Evolutionary conservation across 2,888 invertebrate species (phyloP), one percentile per base, ranked within the genome.

Genomic region (Brachypalpus laphriformis): DNA sequence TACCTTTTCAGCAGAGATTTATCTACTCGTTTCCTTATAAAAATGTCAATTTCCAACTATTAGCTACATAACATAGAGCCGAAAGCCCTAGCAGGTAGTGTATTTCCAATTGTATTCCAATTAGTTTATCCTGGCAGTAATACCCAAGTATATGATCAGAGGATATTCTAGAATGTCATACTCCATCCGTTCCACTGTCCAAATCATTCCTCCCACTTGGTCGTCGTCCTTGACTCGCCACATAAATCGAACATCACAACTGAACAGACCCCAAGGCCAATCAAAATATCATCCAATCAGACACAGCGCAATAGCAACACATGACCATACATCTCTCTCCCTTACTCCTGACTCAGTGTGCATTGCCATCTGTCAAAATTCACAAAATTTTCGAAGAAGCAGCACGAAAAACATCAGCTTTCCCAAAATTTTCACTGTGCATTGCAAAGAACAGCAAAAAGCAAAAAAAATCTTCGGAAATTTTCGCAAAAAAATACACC

Each of bases 391-490:
- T 81, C 85, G 66, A 71, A 76, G 81, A 81, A 59, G 49, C 81
- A 81, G 81, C 75, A 85, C 75, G 76, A 75, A 80, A 85, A 81
- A 85, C 85, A 85, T 85, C 80, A 81, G 81, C 85, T 85, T 85
- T 85, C 85, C 75, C 85, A 81, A 85, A 85, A 71, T 85, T 85
- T 81, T 81, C 80, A 59, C 75, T 76, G 75, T 85, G 71, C 71
- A 70, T 81, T 76, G 57, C 75, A 71, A 61, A 71, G 20, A 70
- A 74, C 31, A 40, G 42, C 40, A 56, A 63, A 63, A 25, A 5
- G 3, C 25, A 2, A 25, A 25, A n/a, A 34, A 56, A 72, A 57
- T 63, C 65, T 74, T 65, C 68, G 83, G 74, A 78, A 78, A 78
- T 70, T 70, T 78, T 78, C 57, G 49, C 70, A 8, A 20, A 70